Base-by-base conservation (phyloP, 2,888 invertebrate species). In the Eurytoma adleriae region DNA sequence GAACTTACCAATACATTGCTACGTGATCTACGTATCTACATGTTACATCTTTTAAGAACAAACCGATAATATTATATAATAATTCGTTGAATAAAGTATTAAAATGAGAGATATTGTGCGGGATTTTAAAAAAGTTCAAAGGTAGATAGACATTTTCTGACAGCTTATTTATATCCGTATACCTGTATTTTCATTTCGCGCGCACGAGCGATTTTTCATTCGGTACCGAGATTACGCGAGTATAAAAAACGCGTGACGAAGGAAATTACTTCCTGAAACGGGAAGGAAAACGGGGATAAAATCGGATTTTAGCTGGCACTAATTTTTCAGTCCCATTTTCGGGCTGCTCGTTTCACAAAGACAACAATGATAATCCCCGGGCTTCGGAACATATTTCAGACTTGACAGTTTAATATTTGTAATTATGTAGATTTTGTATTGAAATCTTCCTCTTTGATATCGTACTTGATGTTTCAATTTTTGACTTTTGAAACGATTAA, bases 121-220 rank as follows among this genome's bases (percentile, higher is more conserved):
- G 5, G 30, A 40, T 30, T 61, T 40, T 64, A 64, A 64, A 64
- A 64, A n/a, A 62, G n/a, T n/a, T 30, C 14, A 10, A 10, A 40
- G 40, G 5, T 40, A 40, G 40, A 40, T 64, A 40, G n/a, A 2
- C 64, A n/a, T 12, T 18, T 40, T 13, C 54, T 5, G 54, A 3
- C n/a, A 40, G 64, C 64, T 48, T 50, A n/a, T n/a, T 57, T 27
- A 67, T 66, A 48, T 57, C 14, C 61, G 64, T 48, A 16, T 14
- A 40, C 40, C 40, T 18, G 24, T 56, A 27, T 66, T 64, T 64
- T 67, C 67, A 67, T 74, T 64, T 20, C 54, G n/a, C 50, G 50
- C 16, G 48, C 48, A 4, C 52, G 56, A 3, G 48, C 57, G 50
- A 74, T 67, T 56, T 74, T 67, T 74, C 74, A 74, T 74, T 48